Base-by-base conservation (phyloP, 2,888 invertebrate genomes). In the Barypeithes pellucidus region DNA sequence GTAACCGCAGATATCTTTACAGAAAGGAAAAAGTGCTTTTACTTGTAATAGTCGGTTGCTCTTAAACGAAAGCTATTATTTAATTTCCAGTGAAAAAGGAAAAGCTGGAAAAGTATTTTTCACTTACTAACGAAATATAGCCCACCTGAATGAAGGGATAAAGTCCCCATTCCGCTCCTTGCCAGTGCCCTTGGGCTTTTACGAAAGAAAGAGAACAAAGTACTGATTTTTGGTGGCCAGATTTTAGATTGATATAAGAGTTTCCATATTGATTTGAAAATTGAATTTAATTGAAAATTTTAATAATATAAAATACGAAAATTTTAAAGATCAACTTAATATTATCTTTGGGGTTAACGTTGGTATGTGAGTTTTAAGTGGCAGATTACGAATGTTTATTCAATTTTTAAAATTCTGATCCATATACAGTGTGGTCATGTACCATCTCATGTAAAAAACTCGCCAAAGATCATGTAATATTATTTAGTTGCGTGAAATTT, bases 121-220 rank as follows among this genome's bases (percentile, higher is more conserved):
- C 33, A 50, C 54, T 57, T 57, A 33, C 33, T 24, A 33, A 33
- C 54, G 33, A 57, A 57, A 57, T 57, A 52, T 39, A 66, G 39
- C 36, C 41, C 29, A 54, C 33, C 63, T 63, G 41, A 66, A 61
- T 20, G 45, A 33, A 36, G 68, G 20, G 74, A 81, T 81, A 33
- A 16, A 12, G 20, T 57, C 33, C 33, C 54, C 3, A 14, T 52
- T 47, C 24, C n/a, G 50, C 4, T 47, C 24, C 11, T 16, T 29
- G 2, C 24, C 29, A 2, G 24, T 33, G 54, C 8, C n/a, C 33
- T 57, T 33, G 33, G 16, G 3, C 33, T 16, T 16, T 16, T 8
- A 14, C 7, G 14, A 52, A 52, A 29, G 18, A 11, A 47, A 16
- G 16, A 43, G 8, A 43, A 16, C n/a, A 43, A 43, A 1, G 2